These are phyloP conservation scores for Sciurus vulgaris DNA, from an alignment of 2,797 vertebrate genomes.

Conservation along the genomic window DNA sequence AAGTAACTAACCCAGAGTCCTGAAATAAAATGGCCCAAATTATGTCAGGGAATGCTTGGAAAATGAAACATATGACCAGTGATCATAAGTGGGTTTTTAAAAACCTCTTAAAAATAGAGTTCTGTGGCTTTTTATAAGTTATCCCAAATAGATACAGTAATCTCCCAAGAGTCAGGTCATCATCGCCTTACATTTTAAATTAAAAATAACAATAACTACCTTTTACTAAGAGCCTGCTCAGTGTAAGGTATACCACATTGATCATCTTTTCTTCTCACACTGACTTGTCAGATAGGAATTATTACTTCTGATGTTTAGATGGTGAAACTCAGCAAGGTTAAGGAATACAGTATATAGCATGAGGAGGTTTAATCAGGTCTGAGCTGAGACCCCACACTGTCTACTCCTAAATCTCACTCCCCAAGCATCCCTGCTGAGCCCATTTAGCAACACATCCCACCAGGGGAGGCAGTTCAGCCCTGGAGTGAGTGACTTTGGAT, in stretches of 20 bases:
- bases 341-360: neutral
- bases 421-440: no score
- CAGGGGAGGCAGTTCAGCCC: neutral
- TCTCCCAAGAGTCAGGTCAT: constrained; percentile 8
- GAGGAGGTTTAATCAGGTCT: neutral
- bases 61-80: constrained; percentile 42
- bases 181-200: constrained; percentile 42
- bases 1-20: neutral
- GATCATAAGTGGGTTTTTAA: neutral
- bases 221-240: neutral
- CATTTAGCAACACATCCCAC: neutral
- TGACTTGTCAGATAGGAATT: neutral
- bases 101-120: constrained; percentile 46
- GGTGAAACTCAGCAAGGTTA: neutral
- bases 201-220: constrained; percentile 26
- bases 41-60: constrained; percentile 41
- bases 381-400: neutral
- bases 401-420: neutral
- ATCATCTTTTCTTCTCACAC: neutral
- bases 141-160: neutral
- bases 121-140: constrained; percentile 42
- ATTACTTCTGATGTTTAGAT: constrained; percentile 8
- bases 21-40: constrained; percentile 63
- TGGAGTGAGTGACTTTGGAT: neutral
- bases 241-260: neutral